Evolutionary conservation across 2,888 invertebrate species (phyloP).

Genomic region (Apodemia zela): DNA sequence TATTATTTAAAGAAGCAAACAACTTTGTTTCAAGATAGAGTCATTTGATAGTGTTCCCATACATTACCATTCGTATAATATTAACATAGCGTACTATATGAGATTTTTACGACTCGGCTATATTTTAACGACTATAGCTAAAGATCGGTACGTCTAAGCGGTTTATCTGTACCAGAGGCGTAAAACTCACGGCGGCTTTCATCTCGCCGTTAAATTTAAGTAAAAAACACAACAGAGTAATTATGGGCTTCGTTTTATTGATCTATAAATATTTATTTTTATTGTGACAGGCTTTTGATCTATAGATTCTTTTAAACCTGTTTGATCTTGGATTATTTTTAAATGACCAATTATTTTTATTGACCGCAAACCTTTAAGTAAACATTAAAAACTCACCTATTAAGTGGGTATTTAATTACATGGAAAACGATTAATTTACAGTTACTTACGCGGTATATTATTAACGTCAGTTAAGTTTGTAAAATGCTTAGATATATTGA

Average conservation of each 20-base stretch:
- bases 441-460: too few species aligned
- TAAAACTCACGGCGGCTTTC: constrained; percentile 11
- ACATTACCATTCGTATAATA: constrained; percentile 1
- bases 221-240: constrained; percentile 4
- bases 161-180: not conserved
- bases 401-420: too few species aligned
- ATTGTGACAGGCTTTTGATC: constrained; percentile 12
- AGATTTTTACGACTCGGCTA: constrained; percentile 36
- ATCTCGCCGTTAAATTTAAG: constrained; percentile 1
- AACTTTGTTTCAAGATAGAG: not conserved
- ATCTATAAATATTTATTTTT: constrained; percentile 8
- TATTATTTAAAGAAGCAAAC: too few species aligned
- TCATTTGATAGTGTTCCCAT: constrained; percentile 3
- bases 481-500: too few species aligned
- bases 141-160: constrained; percentile 33
- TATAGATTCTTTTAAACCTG: not conserved
- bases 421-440: too few species aligned
- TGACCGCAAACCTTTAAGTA: constrained; percentile 6
- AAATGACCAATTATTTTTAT: constrained; percentile 11
- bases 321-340: not conserved
- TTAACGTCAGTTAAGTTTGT: too few species aligned
- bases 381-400: not conserved
- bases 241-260: not conserved
- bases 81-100: not conserved
- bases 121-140: constrained; percentile 55